Conservation (phyloP, 2,113 vertebrate species). For the Chaetorhynchus papuensis region DNA sequence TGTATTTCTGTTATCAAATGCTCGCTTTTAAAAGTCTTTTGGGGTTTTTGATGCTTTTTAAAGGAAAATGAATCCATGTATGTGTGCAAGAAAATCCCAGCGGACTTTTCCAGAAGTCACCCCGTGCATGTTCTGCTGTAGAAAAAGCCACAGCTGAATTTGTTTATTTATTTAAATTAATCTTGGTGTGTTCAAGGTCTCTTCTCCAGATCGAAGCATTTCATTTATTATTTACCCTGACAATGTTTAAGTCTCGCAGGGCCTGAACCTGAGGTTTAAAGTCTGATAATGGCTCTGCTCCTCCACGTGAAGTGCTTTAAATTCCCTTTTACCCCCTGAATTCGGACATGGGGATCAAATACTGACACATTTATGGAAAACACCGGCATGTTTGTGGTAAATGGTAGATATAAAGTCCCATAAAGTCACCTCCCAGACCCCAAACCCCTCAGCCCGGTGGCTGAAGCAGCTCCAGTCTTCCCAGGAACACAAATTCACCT, state of each 20-base stretch:
- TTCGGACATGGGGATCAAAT: background rate
- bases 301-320: background rate
- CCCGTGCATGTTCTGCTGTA: background rate
- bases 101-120: background rate
- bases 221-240: background rate
- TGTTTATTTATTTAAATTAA: background rate
- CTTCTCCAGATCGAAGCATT: background rate
- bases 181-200: background rate
- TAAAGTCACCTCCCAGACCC: background rate
- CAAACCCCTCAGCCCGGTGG: background rate
- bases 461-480: background rate
- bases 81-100: background rate
- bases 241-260: background rate
- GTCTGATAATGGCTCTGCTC: background rate
- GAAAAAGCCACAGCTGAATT: background rate
- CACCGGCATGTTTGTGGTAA: background rate
- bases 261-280: background rate
- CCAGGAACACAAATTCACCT: background rate
- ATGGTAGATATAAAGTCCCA: too few relatives aligned
- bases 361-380: background rate
- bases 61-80: background rate
- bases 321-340: background rate
- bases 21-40: background rate
- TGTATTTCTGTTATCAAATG: background rate
- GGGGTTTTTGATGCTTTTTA: background rate